Evolutionary conservation across 2,888 invertebrate species (phyloP).

Genomic region (Plagodis dolabraria): DNA sequence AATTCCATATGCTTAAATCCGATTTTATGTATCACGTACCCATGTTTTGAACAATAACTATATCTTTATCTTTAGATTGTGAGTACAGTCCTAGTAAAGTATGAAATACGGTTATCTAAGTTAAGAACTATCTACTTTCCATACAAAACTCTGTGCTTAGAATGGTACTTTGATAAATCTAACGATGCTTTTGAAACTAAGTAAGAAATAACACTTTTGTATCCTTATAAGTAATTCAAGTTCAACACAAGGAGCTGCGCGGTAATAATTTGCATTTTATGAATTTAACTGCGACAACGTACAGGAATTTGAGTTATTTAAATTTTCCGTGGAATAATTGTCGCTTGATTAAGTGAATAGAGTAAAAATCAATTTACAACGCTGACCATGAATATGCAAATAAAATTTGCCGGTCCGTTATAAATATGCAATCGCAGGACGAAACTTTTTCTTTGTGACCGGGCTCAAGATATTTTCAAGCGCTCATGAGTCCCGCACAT

Average conservation of each 20-base stretch:
- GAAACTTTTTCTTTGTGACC: neutral
- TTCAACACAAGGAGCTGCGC: constrained; percentile 42
- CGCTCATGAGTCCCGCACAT: too few relatives aligned
- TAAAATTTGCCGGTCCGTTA: constrained; percentile 9
- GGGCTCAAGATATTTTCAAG: too few relatives aligned
- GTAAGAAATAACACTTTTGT: constrained; percentile 12
- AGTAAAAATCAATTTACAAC: constrained; percentile 20
- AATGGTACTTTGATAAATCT: too few relatives aligned
- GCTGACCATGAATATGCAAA: constrained; percentile 19
- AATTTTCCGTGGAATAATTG: constrained; percentile 24
- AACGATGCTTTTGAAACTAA: neutral
- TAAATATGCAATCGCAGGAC: constrained; percentile 14
- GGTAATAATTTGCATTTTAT: constrained; percentile 35
- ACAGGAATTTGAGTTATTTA: constrained; percentile 23
- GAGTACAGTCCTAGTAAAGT: too few relatives aligned
- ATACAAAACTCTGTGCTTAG: too few relatives aligned
- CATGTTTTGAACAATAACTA: too few relatives aligned
- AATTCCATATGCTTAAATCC: too few relatives aligned
- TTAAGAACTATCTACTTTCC: too few relatives aligned
- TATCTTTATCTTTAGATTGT: too few relatives aligned
- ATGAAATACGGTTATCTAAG: too few relatives aligned
- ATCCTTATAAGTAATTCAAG: constrained; percentile 42
- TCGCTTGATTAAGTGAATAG: constrained; percentile 12
- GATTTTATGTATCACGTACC: too few relatives aligned
- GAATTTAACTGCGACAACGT: constrained; percentile 39